Evolutionary conservation across 1,140 invertebrate species (phyloP).

Genomic region (Liolophura sinensis): DNA sequence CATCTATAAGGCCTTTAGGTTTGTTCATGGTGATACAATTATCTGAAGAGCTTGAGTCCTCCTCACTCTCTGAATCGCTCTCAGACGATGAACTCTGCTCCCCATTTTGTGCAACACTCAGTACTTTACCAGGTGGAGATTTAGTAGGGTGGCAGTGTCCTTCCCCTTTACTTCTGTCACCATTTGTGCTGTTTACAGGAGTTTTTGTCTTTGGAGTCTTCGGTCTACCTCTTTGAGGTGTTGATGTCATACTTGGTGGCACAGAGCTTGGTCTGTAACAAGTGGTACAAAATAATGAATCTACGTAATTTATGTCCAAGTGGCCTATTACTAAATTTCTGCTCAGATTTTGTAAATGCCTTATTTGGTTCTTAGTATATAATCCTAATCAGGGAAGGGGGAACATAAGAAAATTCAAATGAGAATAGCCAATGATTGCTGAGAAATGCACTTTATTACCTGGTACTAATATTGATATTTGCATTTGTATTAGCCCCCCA

Average conservation of each 20-base stretch:
- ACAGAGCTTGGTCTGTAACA: too few species aligned
- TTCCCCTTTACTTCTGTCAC: not conserved
- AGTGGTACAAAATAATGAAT: too few species aligned
- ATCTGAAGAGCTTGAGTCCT: slow-evolving; percentile 40
- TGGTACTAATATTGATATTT: too few species aligned
- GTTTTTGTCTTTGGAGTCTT: not conserved
- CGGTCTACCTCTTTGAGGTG: slow-evolving; percentile 2
- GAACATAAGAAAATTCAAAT: too few species aligned
- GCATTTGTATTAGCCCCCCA: too few species aligned
- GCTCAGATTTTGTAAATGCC: too few species aligned
- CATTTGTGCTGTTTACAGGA: not conserved
- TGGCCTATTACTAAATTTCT: too few species aligned
- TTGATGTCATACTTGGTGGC: not conserved
- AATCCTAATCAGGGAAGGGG: too few species aligned
- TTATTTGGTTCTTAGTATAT: too few species aligned
- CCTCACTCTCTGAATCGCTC: slow-evolving; percentile 43
- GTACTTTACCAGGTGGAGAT: slow-evolving; percentile 33
- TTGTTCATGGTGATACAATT: slow-evolving; percentile 42
- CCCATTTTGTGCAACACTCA: slow-evolving; percentile 17
- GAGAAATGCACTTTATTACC: too few species aligned
- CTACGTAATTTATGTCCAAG: too few species aligned
- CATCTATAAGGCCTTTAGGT: slow-evolving; percentile 57
- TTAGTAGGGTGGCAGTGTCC: not conserved
- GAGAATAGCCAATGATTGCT: too few species aligned
- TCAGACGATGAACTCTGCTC: slow-evolving; percentile 24